Evolutionary conservation across 2,797 vertebrate genomes (phyloP).

Genomic region (Loris lydekkerianus): DNA sequence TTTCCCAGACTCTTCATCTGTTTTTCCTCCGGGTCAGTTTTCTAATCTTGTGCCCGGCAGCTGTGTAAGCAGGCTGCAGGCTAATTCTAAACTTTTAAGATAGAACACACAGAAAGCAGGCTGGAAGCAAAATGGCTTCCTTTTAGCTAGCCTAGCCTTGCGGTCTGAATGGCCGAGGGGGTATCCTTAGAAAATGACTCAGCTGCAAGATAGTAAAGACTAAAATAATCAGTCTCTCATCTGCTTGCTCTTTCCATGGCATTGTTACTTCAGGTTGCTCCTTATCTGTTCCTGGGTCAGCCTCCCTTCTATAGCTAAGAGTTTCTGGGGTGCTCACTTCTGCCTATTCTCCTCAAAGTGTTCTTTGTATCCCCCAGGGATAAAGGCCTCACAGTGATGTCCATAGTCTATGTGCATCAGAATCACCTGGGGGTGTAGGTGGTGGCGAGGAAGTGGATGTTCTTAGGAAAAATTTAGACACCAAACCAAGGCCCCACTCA

Average conservation of each 20-base stretch:
- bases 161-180: neutral
- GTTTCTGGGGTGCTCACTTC: neutral
- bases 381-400: neutral
- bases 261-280: neutral
- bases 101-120: neutral
- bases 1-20: neutral
- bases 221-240: neutral
- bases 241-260: neutral
- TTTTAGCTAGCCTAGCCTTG: neutral
- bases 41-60: neutral
- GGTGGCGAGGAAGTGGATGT: neutral
- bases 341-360: neutral
- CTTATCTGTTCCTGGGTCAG: neutral
- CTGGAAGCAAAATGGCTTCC: neutral
- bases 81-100: neutral
- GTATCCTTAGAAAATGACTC: neutral
- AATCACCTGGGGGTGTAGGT: neutral
- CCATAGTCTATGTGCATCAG: neutral
- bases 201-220: neutral
- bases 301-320: neutral
- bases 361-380: neutral
- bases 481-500: neutral
- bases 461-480: neutral
- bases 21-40: neutral
- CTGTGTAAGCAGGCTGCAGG: neutral